Evolutionary conservation across 2,888 invertebrate species (phyloP), one percentile per base, ranked within the genome.

Genomic region (Lymantria dispar): DNA sequence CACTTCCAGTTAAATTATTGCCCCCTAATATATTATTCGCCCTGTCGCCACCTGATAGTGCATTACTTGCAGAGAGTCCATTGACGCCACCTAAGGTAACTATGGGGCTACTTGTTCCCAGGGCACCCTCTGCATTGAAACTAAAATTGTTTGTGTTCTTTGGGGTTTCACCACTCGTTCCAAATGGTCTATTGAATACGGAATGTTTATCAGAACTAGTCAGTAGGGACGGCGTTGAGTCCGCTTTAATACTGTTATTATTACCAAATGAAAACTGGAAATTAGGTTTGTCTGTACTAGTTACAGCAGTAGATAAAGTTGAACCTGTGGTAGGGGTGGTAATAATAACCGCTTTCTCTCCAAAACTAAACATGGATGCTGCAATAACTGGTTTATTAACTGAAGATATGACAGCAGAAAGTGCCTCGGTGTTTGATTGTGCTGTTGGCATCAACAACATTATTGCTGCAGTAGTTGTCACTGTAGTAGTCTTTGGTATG

Each of bases 231-330:
- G 48, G 50, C 12, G 60, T 45, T 10, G 62, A 37, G 31, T 78
- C 76, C 10, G 69, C 54, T 54, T 72, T 70, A n/a, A 53, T 14
- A 0, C 47, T n/a, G 22, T 50, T 2, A 22, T 63, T 76, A 43
- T 48, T 68, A 8, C 78, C 76, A 51, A 88, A 87, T 9, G 66
- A 67, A 45, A 88, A 88, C 46, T 69, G 78, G 47, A 86, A 85
- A 53, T 80, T 80, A 0, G 80, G 76, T 49, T 80, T 80, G 7
- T 80, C 84, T 1, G 62, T 31, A 38, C 63, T 62, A 9, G 43
- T 36, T n/a, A 38, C 43, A 40, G 15, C 40, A 40, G 40, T 7
- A 29, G 49, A 13, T 33, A 12, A 29, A 11, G 42, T 30, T 22
- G 42, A 1, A 29, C 3, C 9, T 7, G 66, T 54, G 1, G 68